Conservation (phyloP, 2,888 invertebrate genomes). For the Melanchra persicariae region DNA sequence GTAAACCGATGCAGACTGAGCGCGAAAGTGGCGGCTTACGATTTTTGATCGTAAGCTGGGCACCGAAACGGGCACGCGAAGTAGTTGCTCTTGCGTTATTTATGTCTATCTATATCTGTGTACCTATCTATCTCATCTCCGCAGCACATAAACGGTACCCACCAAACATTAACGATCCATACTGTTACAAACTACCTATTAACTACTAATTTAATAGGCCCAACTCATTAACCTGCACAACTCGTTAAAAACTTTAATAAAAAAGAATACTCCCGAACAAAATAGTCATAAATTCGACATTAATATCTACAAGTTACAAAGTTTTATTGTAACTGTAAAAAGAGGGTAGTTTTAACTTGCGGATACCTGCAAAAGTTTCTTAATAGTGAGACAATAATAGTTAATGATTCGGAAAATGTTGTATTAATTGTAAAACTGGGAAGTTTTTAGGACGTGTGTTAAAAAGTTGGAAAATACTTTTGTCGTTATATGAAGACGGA, state of each 20-base stretch:
- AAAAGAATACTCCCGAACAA: slow-evolving; percentile 56
- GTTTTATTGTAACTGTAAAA: slow-evolving; percentile 63
- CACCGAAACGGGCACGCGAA: too few relatives aligned
- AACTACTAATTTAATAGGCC: slow-evolving; percentile 79
- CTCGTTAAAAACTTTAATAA: slow-evolving; percentile 85
- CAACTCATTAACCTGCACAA: slow-evolving; percentile 85
- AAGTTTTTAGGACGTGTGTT: slow-evolving; percentile 50
- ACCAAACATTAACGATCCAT: slow-evolving; percentile 63
- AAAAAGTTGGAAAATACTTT: slow-evolving; percentile 52
- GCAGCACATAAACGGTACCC: slow-evolving; percentile 43
- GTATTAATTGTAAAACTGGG: slow-evolving; percentile 56
- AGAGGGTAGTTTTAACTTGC: slow-evolving; percentile 50
- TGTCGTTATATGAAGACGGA: slow-evolving; percentile 12
- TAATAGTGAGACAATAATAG: slow-evolving; percentile 55
- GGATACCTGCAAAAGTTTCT: slow-evolving; percentile 54
- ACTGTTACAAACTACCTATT: slow-evolving; percentile 71
- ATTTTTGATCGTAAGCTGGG: too few relatives aligned
- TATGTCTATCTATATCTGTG: too few relatives aligned
- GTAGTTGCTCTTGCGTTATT: too few relatives aligned
- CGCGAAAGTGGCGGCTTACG: too few relatives aligned
- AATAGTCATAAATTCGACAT: slow-evolving; percentile 82
- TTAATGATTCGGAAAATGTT: slow-evolving; percentile 62
- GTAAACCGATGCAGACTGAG: too few relatives aligned
- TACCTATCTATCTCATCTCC: slow-evolving; percentile 6
- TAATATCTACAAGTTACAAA: slow-evolving; percentile 60